A percentile compares a stretch with the other conserved stretches of the same genome.
phyloP scores from a whole-genome alignment of 2,797 vertebrate genomes.

The Chrosomus eos region DNA sequence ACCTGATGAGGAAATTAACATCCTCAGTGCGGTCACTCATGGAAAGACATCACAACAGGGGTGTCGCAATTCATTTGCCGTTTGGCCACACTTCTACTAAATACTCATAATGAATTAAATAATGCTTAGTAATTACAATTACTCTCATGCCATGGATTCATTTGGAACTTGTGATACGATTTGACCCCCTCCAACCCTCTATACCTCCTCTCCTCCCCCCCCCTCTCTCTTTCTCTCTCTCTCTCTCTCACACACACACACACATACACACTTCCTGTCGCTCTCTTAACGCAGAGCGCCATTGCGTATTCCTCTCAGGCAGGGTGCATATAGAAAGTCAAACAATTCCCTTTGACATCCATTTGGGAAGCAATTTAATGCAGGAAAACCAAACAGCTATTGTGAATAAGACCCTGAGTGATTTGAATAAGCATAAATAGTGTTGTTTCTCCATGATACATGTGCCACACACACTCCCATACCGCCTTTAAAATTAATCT shows the following conservation, averaged over 20 bases:
- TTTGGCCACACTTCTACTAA: constrained; percentile 77
- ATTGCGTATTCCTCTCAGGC: constrained; percentile 32
- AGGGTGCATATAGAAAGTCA: constrained; percentile 27
- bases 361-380: constrained; percentile 63
- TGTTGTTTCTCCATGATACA: constrained; percentile 47
- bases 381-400: constrained; percentile 48
- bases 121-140: constrained; percentile 80
- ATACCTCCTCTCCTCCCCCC: constrained; percentile 31
- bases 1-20: constrained; percentile 78
- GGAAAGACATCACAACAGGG: constrained; percentile 69
- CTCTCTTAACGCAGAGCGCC: constrained; percentile 31
- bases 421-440: constrained; percentile 66
- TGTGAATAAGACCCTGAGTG: constrained; percentile 44
- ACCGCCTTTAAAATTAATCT: neutral
- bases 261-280: neutral
- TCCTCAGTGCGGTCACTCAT: constrained; percentile 71
- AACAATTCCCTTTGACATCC: constrained; percentile 53
- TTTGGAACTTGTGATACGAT: constrained; percentile 80
- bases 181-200: constrained; percentile 72
- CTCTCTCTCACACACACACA: neutral
- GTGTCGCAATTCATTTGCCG: constrained; percentile 74
- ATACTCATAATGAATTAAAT: constrained; percentile 80
- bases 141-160: constrained; percentile 73
- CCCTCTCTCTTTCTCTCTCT: constrained; percentile 7
- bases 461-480: constrained; percentile 29